Conservation (phyloP, 2,113 vertebrate species). For the Crotalus viridis region DNA sequence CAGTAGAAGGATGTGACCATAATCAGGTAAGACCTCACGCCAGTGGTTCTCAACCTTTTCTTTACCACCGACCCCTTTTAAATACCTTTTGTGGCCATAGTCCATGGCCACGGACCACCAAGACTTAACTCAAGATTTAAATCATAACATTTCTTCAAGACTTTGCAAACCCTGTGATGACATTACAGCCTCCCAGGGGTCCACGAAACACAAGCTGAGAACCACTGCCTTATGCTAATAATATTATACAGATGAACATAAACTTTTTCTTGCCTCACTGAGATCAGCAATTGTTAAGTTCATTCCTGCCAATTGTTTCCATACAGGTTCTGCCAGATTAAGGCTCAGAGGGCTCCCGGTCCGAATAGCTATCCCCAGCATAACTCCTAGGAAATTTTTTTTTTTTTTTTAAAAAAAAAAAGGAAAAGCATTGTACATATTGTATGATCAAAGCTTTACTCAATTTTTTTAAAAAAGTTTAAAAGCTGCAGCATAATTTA, state of each 20-base stretch:
- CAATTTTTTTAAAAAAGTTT: background rate
- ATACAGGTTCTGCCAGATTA: constrained; percentile 94
- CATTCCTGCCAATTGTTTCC: constrained; percentile 99
- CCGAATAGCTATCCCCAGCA: constrained; percentile 95
- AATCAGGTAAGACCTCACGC: background rate
- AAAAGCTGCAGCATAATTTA: constrained; percentile 62
- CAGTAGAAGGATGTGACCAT: background rate
- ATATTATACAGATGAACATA: background rate
- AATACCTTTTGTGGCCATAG: background rate
- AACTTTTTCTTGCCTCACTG: constrained; percentile 82
- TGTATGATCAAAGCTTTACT: background rate
- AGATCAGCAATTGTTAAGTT: constrained; percentile 98
- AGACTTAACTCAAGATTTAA: background rate
- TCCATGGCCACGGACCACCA: background rate
- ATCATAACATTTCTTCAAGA: background rate
- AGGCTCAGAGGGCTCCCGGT: constrained; percentile 96
- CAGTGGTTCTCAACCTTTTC: background rate
- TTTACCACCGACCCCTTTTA: background rate
- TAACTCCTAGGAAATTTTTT: constrained; percentile 78
- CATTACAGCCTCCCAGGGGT: background rate
- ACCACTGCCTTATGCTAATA: background rate
- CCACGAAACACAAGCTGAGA: background rate
- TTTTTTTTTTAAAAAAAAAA: too few relatives aligned
- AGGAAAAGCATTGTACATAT: background rate
- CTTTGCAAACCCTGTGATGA: background rate